Base-by-base conservation (phyloP, 2,797 vertebrate genomes). In the Aselliscus stoliczkanus region DNA sequence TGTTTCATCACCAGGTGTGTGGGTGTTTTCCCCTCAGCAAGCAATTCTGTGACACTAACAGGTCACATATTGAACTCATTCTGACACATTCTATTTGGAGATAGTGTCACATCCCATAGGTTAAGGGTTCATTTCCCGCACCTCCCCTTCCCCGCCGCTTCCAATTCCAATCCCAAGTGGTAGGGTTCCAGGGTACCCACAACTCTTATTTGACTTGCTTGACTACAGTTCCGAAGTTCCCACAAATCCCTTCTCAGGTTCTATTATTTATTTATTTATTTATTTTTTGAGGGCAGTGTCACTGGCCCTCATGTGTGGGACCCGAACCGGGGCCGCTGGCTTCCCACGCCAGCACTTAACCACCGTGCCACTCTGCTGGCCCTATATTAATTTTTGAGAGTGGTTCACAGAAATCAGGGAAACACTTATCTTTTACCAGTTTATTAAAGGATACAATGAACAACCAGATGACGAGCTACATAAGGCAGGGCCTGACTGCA, bases 241-340 rank as follows among this genome's bases (percentile, higher is more conserved):
- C 25, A 58, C 0, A 4, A 67, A 56, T 10, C 4, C 0, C 15
- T 17, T 25, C 42, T 75, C 20, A n/a, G 29, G 29, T 47, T n/a
- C n/a, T n/a, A n/a, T n/a, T n/a, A n/a, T n/a, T n/a, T n/a, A n/a
- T n/a, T n/a, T n/a, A n/a, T n/a, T n/a, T n/a, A n/a, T n/a, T n/a
- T n/a, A n/a, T n/a, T n/a, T n/a, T n/a, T n/a, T n/a, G n/a, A n/a
- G n/a, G n/a, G n/a, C n/a, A n/a, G n/a, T n/a, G n/a, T n/a, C n/a
- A n/a, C n/a, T n/a, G n/a, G n/a, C n/a, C n/a, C n/a, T n/a, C n/a
- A n/a, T n/a, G n/a, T n/a, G n/a, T n/a, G n/a, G n/a, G n/a, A n/a
- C n/a, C n/a, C n/a, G n/a, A n/a, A n/a, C n/a, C n/a, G n/a, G n/a
- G n/a, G n/a, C n/a, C n/a, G n/a, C n/a, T n/a, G n/a, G n/a, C n/a